Percentiles rank a stretch among this genome's conserved stretches.
phyloP scores from a whole-genome alignment of 2,888 invertebrate genomes.

The Teleogryllus oceanicus region DNA sequence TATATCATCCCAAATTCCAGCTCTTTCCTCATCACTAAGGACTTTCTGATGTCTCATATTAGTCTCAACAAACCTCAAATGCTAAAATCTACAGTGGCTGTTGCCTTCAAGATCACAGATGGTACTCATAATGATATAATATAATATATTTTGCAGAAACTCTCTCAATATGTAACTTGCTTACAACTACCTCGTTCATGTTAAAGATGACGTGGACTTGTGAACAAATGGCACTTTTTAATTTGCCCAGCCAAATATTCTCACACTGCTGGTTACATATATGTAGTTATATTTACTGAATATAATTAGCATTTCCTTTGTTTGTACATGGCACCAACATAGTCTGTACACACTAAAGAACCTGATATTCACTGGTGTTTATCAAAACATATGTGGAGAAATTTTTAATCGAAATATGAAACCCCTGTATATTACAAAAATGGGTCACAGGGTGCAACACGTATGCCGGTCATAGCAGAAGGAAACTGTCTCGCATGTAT shows the following conservation, averaged over 20 bases:
- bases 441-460: neutral
- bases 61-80: neutral
- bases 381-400: neutral
- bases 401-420: neutral
- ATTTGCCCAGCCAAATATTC: constrained; percentile 2
- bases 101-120: neutral
- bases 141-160: neutral
- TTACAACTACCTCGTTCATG: neutral
- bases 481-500: neutral
- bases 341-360: neutral
- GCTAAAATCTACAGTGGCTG: neutral
- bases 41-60: neutral
- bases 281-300: neutral
- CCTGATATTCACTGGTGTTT: neutral
- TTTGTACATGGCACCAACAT: constrained; percentile 3
- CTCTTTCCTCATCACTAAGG: no score
- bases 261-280: neutral
- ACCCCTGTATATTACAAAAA: neutral
- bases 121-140: constrained; percentile 9
- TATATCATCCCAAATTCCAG: no score
- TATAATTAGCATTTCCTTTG: neutral
- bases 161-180: neutral
- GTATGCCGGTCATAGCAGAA: constrained; percentile 8
- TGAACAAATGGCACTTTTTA: constrained; percentile 18
- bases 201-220: neutral